Evolutionary conservation across 2,888 invertebrate species (phyloP), one percentile per base, ranked within the genome.

Genomic region (Patella ulyssiponensis): DNA sequence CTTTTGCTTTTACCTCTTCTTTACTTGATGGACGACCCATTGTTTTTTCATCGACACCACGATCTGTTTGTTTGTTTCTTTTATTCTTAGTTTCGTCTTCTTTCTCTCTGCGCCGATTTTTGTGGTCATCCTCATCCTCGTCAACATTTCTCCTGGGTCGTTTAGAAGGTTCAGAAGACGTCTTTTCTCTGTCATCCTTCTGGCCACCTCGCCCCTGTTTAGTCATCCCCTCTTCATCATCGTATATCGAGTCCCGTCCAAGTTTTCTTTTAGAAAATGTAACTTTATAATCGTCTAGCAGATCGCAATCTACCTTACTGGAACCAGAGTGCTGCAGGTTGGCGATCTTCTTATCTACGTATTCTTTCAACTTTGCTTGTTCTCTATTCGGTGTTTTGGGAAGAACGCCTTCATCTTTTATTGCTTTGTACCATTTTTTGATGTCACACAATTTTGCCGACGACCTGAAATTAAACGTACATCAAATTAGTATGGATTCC

Each of bases 381-480:
- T 82, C 79, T 0, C 53, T 58, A 27, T 77, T 81, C 9, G 86
- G 76, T 3, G 81, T 76, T 1, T 75, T 76, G 11, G 80, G 78
- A 78, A 87, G 86, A 5, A 82, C 73, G 3, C 84, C 86, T 7
- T 85, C 82, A 56, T 77, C 73, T 70, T 83, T 78, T n/a, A 83
- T 69, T 58, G 82, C 84, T 15, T 83, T 54, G 72, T 87, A 87
- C 88, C 88, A 88, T 23, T 79, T 23, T 20, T 83, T 58, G 5
- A 86, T 79, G 71, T 88, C 85, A 76, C 85, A 86, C 17, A 82
- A 69, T 17, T 79, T 64, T 3, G 64, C 73, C 9, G 44, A 69
- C 54, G 74, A 9, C 27, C 77, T 77, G 77, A 53, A 77, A 44
- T 9, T 9, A 44, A 44, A 44, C 7, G 44, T 44, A 44, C 44